Conservation (phyloP, 1,140 invertebrate genomes). For the Patella vulgata region DNA sequence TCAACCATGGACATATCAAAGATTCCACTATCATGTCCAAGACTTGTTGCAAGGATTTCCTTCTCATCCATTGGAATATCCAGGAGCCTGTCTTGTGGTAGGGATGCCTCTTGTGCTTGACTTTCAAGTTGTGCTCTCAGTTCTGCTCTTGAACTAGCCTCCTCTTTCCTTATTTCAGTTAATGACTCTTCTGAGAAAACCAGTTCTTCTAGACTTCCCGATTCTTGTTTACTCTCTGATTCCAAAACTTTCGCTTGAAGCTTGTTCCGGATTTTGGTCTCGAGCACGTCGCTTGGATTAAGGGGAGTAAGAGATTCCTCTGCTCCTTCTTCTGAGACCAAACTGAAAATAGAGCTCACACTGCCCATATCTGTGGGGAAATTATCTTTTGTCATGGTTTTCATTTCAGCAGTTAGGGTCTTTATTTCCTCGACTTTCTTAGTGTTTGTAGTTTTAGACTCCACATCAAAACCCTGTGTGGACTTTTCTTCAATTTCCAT, state of each 20-base stretch:
- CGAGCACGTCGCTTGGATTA: no score
- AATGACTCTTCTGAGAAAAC: no score
- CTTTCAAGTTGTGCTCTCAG: no score
- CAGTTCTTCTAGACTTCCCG: no score
- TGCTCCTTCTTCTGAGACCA: no score
- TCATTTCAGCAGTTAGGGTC: neutral
- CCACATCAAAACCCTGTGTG: conserved; percentile 55
- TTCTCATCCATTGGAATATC: neutral
- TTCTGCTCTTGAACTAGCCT: neutral
- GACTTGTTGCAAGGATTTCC: conserved; percentile 3
- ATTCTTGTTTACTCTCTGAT: no score
- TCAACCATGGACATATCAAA: conserved; percentile 9
- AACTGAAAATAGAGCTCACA: no score
- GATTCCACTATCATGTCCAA: conserved; percentile 8
- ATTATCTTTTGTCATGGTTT: conserved; percentile 47
- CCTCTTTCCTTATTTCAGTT: neutral
- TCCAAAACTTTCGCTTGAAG: no score
- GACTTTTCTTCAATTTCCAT: conserved; percentile 68
- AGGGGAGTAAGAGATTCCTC: no score
- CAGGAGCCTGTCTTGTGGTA: neutral
- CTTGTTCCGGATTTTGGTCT: no score
- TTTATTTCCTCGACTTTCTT: conserved; percentile 3
- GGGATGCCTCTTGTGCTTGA: neutral
- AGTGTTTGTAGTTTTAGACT: conserved; percentile 2
- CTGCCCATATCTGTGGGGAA: no score